phyloP scores from a whole-genome alignment of 2,797 vertebrate genomes.

The Phoeniculus purpureus region DNA sequence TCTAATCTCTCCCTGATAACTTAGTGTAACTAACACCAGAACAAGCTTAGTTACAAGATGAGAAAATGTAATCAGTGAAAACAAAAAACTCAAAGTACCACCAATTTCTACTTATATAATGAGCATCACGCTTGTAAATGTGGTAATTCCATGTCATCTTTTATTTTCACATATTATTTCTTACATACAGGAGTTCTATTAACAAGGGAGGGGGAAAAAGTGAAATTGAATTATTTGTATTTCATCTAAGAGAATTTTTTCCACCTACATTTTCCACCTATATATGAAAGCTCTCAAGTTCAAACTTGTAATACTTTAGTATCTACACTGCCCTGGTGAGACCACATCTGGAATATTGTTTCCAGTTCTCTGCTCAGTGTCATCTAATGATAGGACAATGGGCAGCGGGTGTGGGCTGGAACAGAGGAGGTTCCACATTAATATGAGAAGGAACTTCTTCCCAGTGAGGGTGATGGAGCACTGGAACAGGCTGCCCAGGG shows the following conservation, averaged over 20 bases:
- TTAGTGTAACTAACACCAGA: background rate
- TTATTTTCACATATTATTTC: slow-evolving; percentile 5
- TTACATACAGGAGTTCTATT: background rate
- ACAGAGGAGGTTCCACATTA: too few species aligned
- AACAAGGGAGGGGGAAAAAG: background rate
- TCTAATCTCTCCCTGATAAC: background rate
- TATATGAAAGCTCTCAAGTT: background rate
- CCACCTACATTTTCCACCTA: background rate
- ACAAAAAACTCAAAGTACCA: background rate
- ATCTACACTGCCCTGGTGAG: too few species aligned
- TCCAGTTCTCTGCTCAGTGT: too few species aligned
- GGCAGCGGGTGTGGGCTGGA: too few species aligned
- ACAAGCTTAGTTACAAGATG: background rate
- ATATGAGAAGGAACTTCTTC: too few species aligned
- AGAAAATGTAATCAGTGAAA: background rate
- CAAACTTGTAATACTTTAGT: background rate
- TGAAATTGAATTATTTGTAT: background rate
- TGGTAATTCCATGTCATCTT: background rate
- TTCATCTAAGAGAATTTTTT: background rate
- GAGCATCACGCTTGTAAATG: background rate
- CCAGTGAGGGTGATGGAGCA: too few species aligned
- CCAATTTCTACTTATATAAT: background rate
- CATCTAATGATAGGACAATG: too few species aligned
- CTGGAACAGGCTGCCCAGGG: too few species aligned
- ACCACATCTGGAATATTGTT: too few species aligned